phyloP scores from a whole-genome alignment of 2,797 vertebrate species.

The Buphagus erythrorhynchus region DNA sequence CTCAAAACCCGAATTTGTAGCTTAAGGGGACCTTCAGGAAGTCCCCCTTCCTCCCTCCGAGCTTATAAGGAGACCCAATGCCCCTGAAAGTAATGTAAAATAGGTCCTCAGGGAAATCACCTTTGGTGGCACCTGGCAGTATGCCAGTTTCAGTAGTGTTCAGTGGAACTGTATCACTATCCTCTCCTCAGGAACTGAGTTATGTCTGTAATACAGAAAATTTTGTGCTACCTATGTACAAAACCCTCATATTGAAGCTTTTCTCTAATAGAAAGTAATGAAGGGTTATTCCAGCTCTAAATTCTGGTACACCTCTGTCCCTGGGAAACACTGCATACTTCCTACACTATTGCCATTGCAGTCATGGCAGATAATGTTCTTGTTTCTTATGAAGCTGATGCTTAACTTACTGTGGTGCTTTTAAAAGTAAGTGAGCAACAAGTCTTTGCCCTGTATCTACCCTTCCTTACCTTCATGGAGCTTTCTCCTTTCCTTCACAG shows the following conservation, averaged over 20 bases:
- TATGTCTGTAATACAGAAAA: neutral
- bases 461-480: neutral
- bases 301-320: neutral
- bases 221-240: neutral
- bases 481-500: constrained; percentile 71
- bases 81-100: neutral
- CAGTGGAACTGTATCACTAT: neutral
- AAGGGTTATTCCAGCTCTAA: neutral
- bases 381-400: neutral
- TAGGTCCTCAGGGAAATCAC: neutral
- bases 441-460: neutral
- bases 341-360: neutral
- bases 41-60: neutral
- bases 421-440: neutral
- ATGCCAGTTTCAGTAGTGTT: neutral
- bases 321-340: neutral
- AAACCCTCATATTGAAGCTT: neutral
- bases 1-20: neutral
- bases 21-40: neutral
- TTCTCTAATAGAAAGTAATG: neutral
- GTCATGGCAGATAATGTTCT: neutral
- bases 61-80: neutral
- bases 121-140: neutral
- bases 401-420: neutral
- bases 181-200: neutral